These are phyloP conservation scores for Metaphire vulgaris DNA, from an alignment of 1,140 invertebrate genomes.

Conservation along the genomic window DNA sequence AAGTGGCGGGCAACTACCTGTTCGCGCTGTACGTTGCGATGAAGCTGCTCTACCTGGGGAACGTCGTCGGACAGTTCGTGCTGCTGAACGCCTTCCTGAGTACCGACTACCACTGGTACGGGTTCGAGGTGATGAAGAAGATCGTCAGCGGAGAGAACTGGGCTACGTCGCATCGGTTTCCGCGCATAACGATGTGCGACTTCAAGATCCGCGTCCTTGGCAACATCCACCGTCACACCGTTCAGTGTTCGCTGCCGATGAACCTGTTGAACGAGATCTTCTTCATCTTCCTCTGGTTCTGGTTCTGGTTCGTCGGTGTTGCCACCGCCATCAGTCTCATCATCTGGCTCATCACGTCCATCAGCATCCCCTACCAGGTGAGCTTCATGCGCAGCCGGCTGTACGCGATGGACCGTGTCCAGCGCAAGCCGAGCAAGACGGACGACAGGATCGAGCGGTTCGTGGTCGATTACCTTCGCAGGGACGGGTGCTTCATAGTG, in stretches of 20 bases:
- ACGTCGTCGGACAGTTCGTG: slow-evolving; percentile 56
- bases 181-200: slow-evolving; percentile 49
- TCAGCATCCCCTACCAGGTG: slow-evolving; percentile 9
- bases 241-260: slow-evolving; percentile 35
- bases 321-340: slow-evolving; percentile 51
- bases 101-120: slow-evolving; percentile 53
- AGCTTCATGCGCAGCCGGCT: slow-evolving; percentile 11
- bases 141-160: slow-evolving; percentile 52
- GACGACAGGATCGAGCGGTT: slow-evolving; percentile 32
- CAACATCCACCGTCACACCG: slow-evolving; percentile 34
- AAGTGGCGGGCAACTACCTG: slow-evolving; percentile 53
- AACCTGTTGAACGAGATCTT: slow-evolving; percentile 39
- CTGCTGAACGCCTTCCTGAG: slow-evolving; percentile 56
- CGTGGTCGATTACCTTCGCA: slow-evolving; percentile 45
- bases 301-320: slow-evolving; percentile 56
- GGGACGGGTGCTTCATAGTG: slow-evolving; percentile 49
- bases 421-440: slow-evolving; percentile 8
- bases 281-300: slow-evolving; percentile 57
- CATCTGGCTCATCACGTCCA: slow-evolving; percentile 35
- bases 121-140: slow-evolving; percentile 54
- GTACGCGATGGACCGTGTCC: slow-evolving; percentile 19
- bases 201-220: slow-evolving; percentile 54
- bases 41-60: slow-evolving; percentile 55
- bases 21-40: slow-evolving; percentile 54
- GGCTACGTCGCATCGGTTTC: slow-evolving; percentile 48